phyloP scores from a whole-genome alignment of 2,113 vertebrate genomes.

The Chrysochloris asiatica region DNA sequence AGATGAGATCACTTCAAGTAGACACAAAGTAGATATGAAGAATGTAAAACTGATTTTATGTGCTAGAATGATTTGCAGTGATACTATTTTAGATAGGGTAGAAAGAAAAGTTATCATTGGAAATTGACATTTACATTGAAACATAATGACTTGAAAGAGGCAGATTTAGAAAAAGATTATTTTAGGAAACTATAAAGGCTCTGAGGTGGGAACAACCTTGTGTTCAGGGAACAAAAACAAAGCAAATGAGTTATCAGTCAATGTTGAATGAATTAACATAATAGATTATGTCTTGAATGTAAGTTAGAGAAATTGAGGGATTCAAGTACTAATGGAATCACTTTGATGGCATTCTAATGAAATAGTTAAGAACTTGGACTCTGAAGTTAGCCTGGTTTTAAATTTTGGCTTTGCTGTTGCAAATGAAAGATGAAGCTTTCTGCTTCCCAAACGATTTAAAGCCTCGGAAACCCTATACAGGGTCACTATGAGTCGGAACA shows the following conservation, averaged over 20 bases:
- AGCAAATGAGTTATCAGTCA: not conserved
- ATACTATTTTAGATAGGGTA: not conserved
- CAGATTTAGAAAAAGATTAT: constrained; percentile 22
- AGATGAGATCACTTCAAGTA: not conserved
- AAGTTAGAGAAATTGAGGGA: not conserved
- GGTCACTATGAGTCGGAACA: no score
- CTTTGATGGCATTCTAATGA: constrained; percentile 22
- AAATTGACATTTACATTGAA: constrained; percentile 41
- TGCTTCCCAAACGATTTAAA: no score
- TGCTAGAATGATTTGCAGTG: constrained; percentile 21
- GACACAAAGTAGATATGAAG: constrained; percentile 13
- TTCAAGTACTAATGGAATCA: not conserved
- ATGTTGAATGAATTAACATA: constrained; percentile 9
- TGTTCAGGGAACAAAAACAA: constrained; percentile 36
- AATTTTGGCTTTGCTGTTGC: constrained; percentile 12
- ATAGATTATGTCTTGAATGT: not conserved
- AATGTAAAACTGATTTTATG: constrained; percentile 3
- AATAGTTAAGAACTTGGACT: not conserved
- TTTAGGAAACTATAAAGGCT: constrained; percentile 38
- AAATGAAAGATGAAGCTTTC: no score
- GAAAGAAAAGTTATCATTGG: not conserved
- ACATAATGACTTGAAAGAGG: not conserved
- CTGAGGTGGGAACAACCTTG: not conserved
- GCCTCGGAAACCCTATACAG: no score
- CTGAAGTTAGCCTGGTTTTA: constrained; percentile 32